A percentile compares a stretch with the other conserved stretches of the same genome.
Conservation (phyloP, 1,140 invertebrate genomes). For the Aradophagus sp. region DNA sequence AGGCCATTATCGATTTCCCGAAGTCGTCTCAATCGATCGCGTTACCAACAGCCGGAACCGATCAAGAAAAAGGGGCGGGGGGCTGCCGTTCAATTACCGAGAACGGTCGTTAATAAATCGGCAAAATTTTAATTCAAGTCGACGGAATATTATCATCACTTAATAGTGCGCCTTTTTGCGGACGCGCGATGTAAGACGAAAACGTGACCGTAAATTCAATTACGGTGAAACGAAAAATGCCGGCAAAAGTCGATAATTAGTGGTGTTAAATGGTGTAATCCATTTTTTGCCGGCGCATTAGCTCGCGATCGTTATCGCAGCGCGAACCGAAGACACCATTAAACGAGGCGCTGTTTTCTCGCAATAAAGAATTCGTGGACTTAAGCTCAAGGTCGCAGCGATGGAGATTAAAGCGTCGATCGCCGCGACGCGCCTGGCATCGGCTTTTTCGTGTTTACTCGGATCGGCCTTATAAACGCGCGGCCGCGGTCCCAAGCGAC, state of each 20-base stretch:
- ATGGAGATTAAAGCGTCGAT: constrained; percentile 49
- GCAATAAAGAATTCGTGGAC: constrained; percentile 26
- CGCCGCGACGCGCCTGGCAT: too few species aligned
- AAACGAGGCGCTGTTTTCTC: not conserved
- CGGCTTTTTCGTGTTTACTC: constrained; percentile 45
- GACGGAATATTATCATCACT: constrained; percentile 11
- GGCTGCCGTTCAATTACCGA: too few species aligned
- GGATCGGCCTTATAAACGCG: too few species aligned
- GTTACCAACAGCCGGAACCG: too few species aligned
- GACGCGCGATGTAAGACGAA: constrained; percentile 9
- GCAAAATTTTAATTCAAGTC: constrained; percentile 6
- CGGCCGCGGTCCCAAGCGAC: too few species aligned
- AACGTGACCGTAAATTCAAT: constrained; percentile 36
- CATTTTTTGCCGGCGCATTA: constrained; percentile 30
- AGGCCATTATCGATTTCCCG: too few species aligned
- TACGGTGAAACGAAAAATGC: constrained; percentile 30
- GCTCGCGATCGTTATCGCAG: constrained; percentile 29
- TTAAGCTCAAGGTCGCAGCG: constrained; percentile 45
- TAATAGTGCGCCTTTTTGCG: too few species aligned
- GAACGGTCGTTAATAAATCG: too few species aligned
- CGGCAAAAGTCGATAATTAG: constrained; percentile 35
- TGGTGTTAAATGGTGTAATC: constrained; percentile 31
- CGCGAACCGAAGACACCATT: constrained; percentile 11
- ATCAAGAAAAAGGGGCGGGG: too few species aligned
- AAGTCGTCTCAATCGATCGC: too few species aligned